Evolutionary conservation across 2,113 vertebrate species (phyloP).

Genomic region (Pithys albifrons): DNA sequence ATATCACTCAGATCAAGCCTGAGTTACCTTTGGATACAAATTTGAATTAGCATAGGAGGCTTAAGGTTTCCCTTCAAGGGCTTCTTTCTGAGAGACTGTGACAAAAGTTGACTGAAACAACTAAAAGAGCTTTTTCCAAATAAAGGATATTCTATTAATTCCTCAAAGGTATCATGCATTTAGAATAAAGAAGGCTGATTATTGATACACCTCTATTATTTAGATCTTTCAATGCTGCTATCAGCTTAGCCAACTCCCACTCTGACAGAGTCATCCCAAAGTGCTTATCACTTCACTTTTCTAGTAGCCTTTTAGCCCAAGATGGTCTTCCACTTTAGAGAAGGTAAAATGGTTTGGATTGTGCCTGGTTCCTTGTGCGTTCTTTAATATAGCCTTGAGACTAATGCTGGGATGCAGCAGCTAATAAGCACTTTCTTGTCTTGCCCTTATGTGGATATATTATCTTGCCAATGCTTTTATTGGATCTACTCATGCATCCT

Average conservation of each 20-base stretch:
- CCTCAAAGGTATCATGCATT: background rate
- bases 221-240: background rate
- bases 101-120: background rate
- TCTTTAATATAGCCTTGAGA: background rate
- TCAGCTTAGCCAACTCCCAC: background rate
- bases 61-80: background rate
- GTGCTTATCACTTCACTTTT: background rate
- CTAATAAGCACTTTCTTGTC: background rate
- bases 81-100: background rate
- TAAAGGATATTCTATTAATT: background rate
- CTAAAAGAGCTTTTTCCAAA: background rate
- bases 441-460: background rate
- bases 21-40: background rate
- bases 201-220: background rate
- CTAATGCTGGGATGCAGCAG: background rate
- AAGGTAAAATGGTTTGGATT: background rate
- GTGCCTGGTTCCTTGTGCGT: background rate
- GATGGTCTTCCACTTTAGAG: background rate
- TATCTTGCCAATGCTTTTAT: background rate
- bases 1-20: background rate
- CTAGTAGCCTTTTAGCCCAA: background rate
- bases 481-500: background rate
- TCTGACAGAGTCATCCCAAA: background rate
- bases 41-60: background rate
- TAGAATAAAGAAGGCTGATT: background rate